These are phyloP conservation scores for Phaethon lepturus DNA, from an alignment of 2,113 vertebrate species.

Conservation along the genomic window DNA sequence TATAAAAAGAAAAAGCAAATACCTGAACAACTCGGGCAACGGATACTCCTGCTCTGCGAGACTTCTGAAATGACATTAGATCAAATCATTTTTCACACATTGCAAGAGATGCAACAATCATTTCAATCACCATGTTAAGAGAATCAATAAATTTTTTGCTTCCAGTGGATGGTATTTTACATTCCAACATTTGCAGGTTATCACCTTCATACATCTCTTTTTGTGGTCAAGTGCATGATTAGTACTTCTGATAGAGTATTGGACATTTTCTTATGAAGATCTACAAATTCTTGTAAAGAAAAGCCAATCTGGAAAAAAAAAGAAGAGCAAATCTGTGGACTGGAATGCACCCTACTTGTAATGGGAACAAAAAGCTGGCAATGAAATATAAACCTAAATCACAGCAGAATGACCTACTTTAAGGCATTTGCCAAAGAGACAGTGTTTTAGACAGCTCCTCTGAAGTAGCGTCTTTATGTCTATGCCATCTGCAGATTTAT, in stretches of 20 bases:
- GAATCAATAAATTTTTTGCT: slow-evolving; percentile 69
- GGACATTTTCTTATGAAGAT: slow-evolving; percentile 71
- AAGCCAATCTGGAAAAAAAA: slow-evolving; percentile 73
- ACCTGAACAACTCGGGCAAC: slow-evolving; percentile 40
- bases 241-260: slow-evolving; percentile 71
- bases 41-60: slow-evolving; percentile 3
- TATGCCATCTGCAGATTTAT: slow-evolving; percentile 86
- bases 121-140: slow-evolving; percentile 67
- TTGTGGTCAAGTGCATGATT: slow-evolving; percentile 71
- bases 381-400: slow-evolving; percentile 91
- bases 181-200: slow-evolving; percentile 69
- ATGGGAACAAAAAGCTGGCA: slow-evolving; percentile 88
- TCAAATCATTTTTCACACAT: slow-evolving; percentile 66
- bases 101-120: slow-evolving; percentile 69
- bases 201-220: slow-evolving; percentile 71
- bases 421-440: slow-evolving; percentile 88
- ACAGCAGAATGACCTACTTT: slow-evolving; percentile 94
- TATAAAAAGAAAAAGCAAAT: slow-evolving; percentile 36
- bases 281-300: slow-evolving; percentile 82
- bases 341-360: slow-evolving; percentile 88
- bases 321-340: slow-evolving; percentile 80
- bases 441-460: slow-evolving; percentile 86
- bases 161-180: slow-evolving; percentile 65
- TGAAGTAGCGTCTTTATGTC: slow-evolving; percentile 87
- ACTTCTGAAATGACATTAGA: slow-evolving; percentile 67